A percentile compares a stretch with the other conserved stretches of the same genome.
Conservation (phyloP, 2,888 invertebrate species). For the Diabrotica balteata region DNA sequence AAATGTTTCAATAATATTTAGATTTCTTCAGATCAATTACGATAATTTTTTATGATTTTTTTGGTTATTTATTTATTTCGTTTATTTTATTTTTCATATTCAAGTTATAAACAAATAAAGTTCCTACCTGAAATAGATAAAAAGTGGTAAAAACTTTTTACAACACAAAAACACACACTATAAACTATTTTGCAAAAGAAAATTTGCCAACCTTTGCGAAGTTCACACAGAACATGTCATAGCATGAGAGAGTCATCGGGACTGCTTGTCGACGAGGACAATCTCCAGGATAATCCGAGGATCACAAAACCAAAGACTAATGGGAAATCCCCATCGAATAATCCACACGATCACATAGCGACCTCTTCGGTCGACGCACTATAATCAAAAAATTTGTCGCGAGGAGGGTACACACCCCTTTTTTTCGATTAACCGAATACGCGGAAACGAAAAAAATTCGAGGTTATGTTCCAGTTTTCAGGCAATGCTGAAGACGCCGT, state of each 20-base stretch:
- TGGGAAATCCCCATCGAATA: slow-evolving; percentile 20
- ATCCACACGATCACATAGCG: slow-evolving; percentile 15
- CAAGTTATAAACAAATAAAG: no score
- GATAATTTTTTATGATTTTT: no score
- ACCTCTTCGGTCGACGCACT: slow-evolving; percentile 1
- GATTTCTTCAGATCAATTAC: no score
- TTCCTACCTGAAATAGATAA: no score
- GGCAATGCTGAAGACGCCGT: slow-evolving; percentile 24
- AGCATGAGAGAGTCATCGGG: slow-evolving; percentile 45
- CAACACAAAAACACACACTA: no score
- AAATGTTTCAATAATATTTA: no score
- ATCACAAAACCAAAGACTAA: slow-evolving; percentile 23
- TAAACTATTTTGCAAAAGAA: neutral
- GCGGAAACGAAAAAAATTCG: slow-evolving; percentile 11
- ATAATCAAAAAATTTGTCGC: neutral
- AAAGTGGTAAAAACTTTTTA: no score
- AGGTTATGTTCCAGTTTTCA: slow-evolving; percentile 23
- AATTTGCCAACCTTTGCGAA: slow-evolving; percentile 47
- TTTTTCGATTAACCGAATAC: slow-evolving; percentile 12
- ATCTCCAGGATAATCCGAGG: slow-evolving; percentile 10
- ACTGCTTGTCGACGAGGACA: slow-evolving; percentile 7
- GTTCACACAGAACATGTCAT: slow-evolving; percentile 54
- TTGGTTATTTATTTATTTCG: no score
- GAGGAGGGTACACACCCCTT: slow-evolving; percentile 35
- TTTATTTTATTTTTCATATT: no score